These are phyloP conservation scores for Archilochus colubris DNA, from an alignment of 2,113 vertebrate species.

Conservation along the genomic window DNA sequence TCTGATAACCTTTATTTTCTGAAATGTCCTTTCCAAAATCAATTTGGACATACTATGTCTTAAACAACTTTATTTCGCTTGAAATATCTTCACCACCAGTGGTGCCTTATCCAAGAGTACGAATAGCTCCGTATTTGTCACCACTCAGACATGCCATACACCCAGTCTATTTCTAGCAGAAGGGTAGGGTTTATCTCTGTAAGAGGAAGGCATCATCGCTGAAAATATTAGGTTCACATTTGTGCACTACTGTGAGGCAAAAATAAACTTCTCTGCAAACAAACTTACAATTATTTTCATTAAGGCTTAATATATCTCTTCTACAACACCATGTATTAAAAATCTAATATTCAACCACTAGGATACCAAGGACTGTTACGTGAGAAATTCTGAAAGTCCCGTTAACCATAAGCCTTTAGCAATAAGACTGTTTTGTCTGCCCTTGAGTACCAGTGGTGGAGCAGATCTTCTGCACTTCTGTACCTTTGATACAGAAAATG, in stretches of 20 bases:
- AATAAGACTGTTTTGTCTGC: not conserved
- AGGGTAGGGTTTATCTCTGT: not conserved
- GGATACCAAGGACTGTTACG: not conserved
- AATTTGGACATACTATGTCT: not conserved
- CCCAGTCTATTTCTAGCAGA: not conserved
- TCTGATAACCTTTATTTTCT: not conserved
- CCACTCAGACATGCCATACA: rapidly evolving
- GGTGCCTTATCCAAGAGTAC: not conserved
- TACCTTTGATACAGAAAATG: not conserved
- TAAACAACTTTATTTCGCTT: not conserved
- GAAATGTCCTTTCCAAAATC: not conserved
- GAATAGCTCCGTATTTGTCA: not conserved
- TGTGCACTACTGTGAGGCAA: not conserved
- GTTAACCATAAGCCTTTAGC: not conserved
- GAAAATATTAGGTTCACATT: not conserved
- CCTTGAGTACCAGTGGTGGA: not conserved
- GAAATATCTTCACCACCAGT: not conserved
- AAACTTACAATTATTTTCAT: not conserved
- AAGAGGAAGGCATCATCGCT: not conserved
- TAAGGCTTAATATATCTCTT: not conserved
- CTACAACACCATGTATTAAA: not conserved
- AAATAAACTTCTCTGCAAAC: not conserved
- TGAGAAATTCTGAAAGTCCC: not conserved
- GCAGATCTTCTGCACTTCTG: not conserved
- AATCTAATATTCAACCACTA: not conserved